phyloP scores from a whole-genome alignment of 2,113 vertebrate species.

The Macquaria australasica region DNA sequence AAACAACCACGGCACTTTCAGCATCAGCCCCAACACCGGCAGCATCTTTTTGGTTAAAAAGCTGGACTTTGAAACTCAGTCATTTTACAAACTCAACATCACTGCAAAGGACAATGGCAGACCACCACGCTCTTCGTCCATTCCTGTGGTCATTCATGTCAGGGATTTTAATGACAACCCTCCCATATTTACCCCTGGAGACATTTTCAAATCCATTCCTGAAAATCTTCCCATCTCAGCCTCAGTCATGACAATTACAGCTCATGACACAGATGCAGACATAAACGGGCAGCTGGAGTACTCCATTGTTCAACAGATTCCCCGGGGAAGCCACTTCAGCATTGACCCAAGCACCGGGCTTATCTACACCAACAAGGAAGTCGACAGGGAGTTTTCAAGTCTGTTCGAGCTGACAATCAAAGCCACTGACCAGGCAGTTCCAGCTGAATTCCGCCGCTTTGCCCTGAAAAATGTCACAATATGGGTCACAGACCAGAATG shows the following conservation, averaged over 20 bases:
- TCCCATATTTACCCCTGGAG: constrained; percentile 92
- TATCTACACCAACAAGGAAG: constrained; percentile 90
- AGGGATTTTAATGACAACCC: constrained; percentile 98
- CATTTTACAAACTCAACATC: constrained; percentile 94
- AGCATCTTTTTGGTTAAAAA: constrained; percentile 96
- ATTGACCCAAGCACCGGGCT: constrained; percentile 90
- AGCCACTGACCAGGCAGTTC: constrained; percentile 94
- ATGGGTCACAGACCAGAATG: constrained; percentile 95
- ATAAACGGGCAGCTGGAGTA: constrained; percentile 95
- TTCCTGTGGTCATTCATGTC: constrained; percentile 93
- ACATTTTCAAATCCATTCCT: constrained; percentile 95
- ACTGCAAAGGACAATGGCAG: constrained; percentile 94
- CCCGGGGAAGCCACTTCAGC: constrained; percentile 92
- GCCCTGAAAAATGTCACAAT: constrained; percentile 97
- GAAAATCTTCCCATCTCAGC: constrained; percentile 94
- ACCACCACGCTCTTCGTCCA: constrained; percentile 91
- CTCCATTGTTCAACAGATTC: constrained; percentile 92
- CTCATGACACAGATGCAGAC: constrained; percentile 95
- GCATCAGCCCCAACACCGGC: constrained; percentile 96
- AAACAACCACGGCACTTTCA: constrained; percentile 96
- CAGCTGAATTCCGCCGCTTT: constrained; percentile 90
- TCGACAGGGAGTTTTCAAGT: constrained; percentile 96
- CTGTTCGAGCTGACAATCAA: constrained; percentile 96
- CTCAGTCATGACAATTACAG: constrained; percentile 91
- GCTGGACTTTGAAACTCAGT: constrained; percentile 95